phyloP scores from a whole-genome alignment of 2,113 vertebrate species.

The Verasper variegatus region DNA sequence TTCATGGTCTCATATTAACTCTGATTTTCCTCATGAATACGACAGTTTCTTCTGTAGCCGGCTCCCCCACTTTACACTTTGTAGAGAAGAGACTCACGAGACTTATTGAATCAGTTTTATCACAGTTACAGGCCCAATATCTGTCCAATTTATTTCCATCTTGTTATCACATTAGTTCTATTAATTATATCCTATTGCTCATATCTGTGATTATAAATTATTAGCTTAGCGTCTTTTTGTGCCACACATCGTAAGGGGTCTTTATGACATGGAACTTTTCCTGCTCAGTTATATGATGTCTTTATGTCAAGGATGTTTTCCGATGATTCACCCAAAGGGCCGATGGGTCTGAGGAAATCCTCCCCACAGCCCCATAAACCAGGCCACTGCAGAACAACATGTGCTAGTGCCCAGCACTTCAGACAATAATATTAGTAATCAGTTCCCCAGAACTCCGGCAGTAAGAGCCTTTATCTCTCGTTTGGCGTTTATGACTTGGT shows the following conservation, averaged over 20 bases:
- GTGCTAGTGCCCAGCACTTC: conserved; percentile 64
- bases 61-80: conserved; percentile 31
- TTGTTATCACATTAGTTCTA: neutral
- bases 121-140: conserved; percentile 2
- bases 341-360: conserved; percentile 51
- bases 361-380: conserved; percentile 64
- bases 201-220: neutral
- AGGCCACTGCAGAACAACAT: conserved; percentile 59
- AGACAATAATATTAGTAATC: conserved; percentile 80
- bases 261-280: conserved; percentile 52
- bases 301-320: conserved; percentile 6
- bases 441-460: conserved; percentile 66
- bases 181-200: conserved; percentile 5
- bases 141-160: neutral
- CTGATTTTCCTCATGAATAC: conserved; percentile 62
- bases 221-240: neutral
- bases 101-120: conserved; percentile 28
- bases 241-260: neutral
- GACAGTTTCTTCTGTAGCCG: conserved; percentile 35
- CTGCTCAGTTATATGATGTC: neutral
- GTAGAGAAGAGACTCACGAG: conserved; percentile 25
- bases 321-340: conserved; percentile 43
- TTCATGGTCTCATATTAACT: conserved; percentile 82
- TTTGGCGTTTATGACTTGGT: conserved; percentile 81
- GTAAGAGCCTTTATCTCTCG: conserved; percentile 73